Evolutionary conservation across 1,140 invertebrate species (phyloP), one percentile per base, ranked within the genome.

Genomic region (Saxidomus purpurata): DNA sequence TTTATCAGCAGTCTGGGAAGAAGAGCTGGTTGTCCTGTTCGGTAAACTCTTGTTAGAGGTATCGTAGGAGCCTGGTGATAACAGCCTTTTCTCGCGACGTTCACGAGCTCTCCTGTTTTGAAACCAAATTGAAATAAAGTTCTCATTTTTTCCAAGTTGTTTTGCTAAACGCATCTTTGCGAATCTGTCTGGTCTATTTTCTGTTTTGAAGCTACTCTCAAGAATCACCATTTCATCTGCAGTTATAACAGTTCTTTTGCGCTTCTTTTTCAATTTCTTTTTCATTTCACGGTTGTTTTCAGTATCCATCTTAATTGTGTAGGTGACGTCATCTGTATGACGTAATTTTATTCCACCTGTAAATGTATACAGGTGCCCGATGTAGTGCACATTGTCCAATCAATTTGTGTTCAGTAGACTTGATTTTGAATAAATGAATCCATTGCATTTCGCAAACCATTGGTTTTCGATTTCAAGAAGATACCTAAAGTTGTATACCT

Each of bases 201-300:
- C 43, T 0, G 8, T 59, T 43, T 59, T 36, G 28, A 55, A 90
- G 17, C 67, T 67, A 4, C 25, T 61, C 43, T 90, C 89, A 43
- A 90, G 55, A 31, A 63, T 79, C 0, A 55, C 59, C 31, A 87
- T 61, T 40, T 86, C 77, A n/a, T 88, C 77, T 13, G 76, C 19
- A 36, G 85, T 79, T 19, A 90, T 90, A 36, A 79, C 61, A 6
- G 90, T 84, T 52, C 85, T 76, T 47, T 88, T 89, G 11, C 85
- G 83, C 83, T 91, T 71, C 92, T 91, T 87, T 85, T 93, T 79
- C 61, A 55, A 36, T 79, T 79, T 79, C 25, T 52, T 79, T 25
- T 52, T 79, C 17, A 19, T 15, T 36, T 79, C 76, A 0, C 25
- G 40, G 34, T 77, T 43, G 47, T 55, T 79, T 55, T 55, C 76